A percentile compares a stretch with the other conserved stretches of the same genome.
These are phyloP conservation scores for Abscondita cerata DNA, from an alignment of 2,888 invertebrate genomes.

Conservation along the genomic window DNA sequence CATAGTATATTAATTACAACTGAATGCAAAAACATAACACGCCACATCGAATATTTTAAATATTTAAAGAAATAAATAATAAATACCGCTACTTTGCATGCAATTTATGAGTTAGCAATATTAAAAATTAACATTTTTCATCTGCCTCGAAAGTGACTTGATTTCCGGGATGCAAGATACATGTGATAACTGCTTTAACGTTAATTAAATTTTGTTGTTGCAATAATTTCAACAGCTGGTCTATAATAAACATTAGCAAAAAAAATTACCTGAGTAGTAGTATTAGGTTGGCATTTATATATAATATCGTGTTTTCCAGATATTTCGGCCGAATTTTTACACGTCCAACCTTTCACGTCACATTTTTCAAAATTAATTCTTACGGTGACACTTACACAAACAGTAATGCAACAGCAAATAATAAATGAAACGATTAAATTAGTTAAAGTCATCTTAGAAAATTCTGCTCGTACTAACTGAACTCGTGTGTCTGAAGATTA, in stretches of 20 bases:
- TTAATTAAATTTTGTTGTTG: too few relatives aligned
- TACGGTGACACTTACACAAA: background rate
- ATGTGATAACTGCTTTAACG: too few relatives aligned
- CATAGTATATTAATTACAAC: too few relatives aligned
- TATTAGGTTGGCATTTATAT: slow-evolving; percentile 24
- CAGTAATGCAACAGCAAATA: background rate
- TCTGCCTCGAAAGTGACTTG: too few relatives aligned
- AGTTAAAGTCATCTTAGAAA: background rate
- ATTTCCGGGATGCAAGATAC: too few relatives aligned
- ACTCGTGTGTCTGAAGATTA: slow-evolving; percentile 1
- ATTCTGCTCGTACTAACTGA: background rate
- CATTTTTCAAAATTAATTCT: slow-evolving; percentile 34
- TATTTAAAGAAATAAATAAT: too few relatives aligned
- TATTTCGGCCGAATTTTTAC: slow-evolving; percentile 23
- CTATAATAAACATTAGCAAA: background rate
- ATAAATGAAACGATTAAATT: background rate
- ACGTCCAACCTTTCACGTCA: slow-evolving; percentile 34
- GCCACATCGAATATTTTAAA: too few relatives aligned
- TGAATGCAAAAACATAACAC: too few relatives aligned
- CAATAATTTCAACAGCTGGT: too few relatives aligned
- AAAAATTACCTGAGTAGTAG: slow-evolving; percentile 35
- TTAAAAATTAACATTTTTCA: background rate
- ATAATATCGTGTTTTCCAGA: slow-evolving; percentile 30
- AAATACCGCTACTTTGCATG: too few relatives aligned
- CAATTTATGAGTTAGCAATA: too few relatives aligned